phyloP scores from a whole-genome alignment of 1,140 invertebrate species.

The Papilio xuthus region DNA sequence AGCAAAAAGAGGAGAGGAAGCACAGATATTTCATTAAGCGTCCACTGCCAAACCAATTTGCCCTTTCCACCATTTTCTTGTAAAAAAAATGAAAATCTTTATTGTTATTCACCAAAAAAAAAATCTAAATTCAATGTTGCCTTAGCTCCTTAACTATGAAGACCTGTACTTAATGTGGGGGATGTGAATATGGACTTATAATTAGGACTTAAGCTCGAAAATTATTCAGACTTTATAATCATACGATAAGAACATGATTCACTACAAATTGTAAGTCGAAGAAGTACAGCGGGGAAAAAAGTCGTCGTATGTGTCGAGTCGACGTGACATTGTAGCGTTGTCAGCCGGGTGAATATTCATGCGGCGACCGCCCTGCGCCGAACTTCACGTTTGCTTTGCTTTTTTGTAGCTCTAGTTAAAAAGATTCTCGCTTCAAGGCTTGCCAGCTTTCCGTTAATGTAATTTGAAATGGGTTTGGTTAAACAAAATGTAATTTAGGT shows the following conservation, averaged over 20 bases:
- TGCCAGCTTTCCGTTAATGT: not conserved
- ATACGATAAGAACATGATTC: not conserved
- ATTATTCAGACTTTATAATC: not conserved
- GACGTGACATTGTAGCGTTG: slow-evolving; percentile 6
- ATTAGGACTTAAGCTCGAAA: no score
- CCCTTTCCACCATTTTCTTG: no score
- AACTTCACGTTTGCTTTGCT: slow-evolving; percentile 12
- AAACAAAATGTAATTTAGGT: no score
- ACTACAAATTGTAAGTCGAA: not conserved
- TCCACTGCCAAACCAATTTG: no score
- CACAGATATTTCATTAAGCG: no score
- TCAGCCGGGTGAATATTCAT: slow-evolving; percentile 7
- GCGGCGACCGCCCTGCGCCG: not conserved
- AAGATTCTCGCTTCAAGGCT: not conserved
- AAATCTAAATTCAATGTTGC: no score
- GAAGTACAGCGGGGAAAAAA: not conserved
- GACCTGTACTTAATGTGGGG: no score
- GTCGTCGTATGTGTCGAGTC: not conserved
- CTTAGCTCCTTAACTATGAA: no score
- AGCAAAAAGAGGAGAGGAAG: no score
- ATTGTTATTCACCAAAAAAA: no score
- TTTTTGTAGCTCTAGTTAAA: slow-evolving; percentile 7
- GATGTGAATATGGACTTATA: no score
- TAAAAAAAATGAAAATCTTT: no score
- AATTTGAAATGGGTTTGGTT: not conserved